Evolutionary conservation across 2,888 invertebrate genomes (phyloP).

Genomic region (Athalia cordata): DNA sequence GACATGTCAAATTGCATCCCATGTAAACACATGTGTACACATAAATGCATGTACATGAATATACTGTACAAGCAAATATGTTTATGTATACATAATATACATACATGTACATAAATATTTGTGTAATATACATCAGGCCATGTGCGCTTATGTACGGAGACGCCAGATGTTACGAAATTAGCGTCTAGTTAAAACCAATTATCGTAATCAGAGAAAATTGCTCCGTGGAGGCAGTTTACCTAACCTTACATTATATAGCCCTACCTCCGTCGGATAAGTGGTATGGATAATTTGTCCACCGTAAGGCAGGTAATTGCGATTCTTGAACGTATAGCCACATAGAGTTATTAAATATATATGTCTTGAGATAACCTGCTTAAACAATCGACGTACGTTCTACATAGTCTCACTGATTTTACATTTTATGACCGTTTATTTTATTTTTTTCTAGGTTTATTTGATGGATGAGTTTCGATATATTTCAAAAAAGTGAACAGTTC

Average conservation of each 20-base stretch:
- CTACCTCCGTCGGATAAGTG: slow-evolving; percentile 23
- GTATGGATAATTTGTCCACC: slow-evolving; percentile 36
- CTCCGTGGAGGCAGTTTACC: slow-evolving; percentile 35
- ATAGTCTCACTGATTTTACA: too few relatives aligned
- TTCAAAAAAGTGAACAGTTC: too few relatives aligned
- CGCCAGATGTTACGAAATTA: slow-evolving; percentile 26
- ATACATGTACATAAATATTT: background rate
- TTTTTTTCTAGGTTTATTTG: too few relatives aligned
- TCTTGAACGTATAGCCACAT: slow-evolving; percentile 1
- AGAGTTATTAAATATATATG: slow-evolving; percentile 13
- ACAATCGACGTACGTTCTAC: too few relatives aligned
- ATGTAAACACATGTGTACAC: too few relatives aligned
- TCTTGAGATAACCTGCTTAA: background rate
- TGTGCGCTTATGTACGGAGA: slow-evolving; percentile 16
- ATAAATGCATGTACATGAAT: too few relatives aligned
- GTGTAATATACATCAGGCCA: background rate
- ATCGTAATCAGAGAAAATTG: slow-evolving; percentile 39
- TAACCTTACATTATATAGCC: slow-evolving; percentile 27
- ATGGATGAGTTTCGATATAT: too few relatives aligned
- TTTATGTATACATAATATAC: too few relatives aligned
- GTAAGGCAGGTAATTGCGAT: slow-evolving; percentile 12
- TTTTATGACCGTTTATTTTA: too few relatives aligned
- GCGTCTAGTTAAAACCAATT: slow-evolving; percentile 39
- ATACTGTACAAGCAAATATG: too few relatives aligned
- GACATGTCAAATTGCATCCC: slow-evolving; percentile 12